These are phyloP conservation scores for Catostomus latipinnis DNA, from an alignment of 2,797 vertebrate genomes.

Conservation along the genomic window DNA sequence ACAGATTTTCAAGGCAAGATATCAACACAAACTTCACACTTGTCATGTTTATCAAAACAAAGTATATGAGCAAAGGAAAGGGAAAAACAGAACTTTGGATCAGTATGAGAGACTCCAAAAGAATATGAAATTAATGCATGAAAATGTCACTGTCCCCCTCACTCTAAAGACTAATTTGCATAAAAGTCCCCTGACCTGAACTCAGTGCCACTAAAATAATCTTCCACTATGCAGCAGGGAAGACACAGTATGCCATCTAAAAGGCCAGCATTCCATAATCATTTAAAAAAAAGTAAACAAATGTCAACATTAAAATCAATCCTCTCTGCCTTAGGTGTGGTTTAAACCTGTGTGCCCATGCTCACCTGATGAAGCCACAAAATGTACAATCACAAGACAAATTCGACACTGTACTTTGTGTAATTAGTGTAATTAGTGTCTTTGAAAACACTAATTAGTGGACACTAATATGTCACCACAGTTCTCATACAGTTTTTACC, in stretches of 20 bases:
- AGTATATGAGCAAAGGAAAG: neutral
- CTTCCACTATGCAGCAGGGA: constrained; percentile 14
- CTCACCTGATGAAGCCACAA: too few relatives aligned
- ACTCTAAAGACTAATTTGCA: constrained; percentile 18
- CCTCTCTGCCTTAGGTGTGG: too few relatives aligned
- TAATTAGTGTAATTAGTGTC: too few relatives aligned
- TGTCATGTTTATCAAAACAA: neutral
- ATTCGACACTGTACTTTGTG: neutral
- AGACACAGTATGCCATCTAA: constrained; percentile 1
- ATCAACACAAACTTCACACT: neutral
- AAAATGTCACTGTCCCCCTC: constrained; percentile 19
- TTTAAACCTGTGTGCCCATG: too few relatives aligned
- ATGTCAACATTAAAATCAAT: neutral
- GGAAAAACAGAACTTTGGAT: neutral
- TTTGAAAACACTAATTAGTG: neutral
- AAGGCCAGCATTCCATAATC: constrained; percentile 7
- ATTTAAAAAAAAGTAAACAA: neutral
- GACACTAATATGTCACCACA: neutral
- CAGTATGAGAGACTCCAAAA: neutral
- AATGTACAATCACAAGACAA: neutral
- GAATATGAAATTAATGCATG: neutral
- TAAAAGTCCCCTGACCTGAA: constrained; percentile 16
- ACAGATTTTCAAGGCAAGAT: neutral
- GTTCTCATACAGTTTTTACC: neutral
- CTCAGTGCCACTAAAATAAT: constrained; percentile 8